These are phyloP conservation scores for Onychostruthus taczanowskii DNA, from an alignment of 2,113 vertebrate species.

Conservation along the genomic window DNA sequence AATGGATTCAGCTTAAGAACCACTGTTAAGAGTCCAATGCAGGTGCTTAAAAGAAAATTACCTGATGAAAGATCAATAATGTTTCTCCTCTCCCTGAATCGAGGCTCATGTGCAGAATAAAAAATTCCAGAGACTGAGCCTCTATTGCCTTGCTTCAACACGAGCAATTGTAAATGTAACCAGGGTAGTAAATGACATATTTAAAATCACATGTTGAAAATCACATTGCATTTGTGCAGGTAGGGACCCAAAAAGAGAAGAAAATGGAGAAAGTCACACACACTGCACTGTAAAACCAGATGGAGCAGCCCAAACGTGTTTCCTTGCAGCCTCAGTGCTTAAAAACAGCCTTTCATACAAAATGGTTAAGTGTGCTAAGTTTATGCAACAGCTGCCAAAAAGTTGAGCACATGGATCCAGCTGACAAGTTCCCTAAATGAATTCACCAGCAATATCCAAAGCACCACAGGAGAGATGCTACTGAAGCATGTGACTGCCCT, in stretches of 20 bases:
- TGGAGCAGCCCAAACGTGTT: neutral
- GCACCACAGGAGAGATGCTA: neutral
- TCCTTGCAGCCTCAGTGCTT: neutral
- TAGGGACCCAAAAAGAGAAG: neutral
- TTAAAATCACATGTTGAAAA: neutral
- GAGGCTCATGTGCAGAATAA: neutral
- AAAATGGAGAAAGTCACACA: neutral
- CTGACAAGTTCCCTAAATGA: neutral
- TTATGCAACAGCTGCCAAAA: neutral
- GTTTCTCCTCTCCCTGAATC: neutral
- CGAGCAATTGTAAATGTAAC: neutral
- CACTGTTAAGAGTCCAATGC: neutral
- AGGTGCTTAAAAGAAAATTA: conserved; percentile 40
- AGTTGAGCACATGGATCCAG: neutral
- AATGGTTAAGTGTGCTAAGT: neutral
- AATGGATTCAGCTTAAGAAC: conserved; percentile 24
- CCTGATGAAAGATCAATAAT: conserved; percentile 55
- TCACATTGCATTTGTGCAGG: neutral
- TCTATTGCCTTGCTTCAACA: neutral
- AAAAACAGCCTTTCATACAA: neutral
- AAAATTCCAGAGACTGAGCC: neutral
- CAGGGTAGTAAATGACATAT: neutral
- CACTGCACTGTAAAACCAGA: neutral
- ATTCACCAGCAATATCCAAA: neutral
- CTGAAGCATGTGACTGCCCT: neutral